Evolutionary conservation across 2,113 vertebrate genomes (phyloP).

Genomic region (Delphinapterus leucas): DNA sequence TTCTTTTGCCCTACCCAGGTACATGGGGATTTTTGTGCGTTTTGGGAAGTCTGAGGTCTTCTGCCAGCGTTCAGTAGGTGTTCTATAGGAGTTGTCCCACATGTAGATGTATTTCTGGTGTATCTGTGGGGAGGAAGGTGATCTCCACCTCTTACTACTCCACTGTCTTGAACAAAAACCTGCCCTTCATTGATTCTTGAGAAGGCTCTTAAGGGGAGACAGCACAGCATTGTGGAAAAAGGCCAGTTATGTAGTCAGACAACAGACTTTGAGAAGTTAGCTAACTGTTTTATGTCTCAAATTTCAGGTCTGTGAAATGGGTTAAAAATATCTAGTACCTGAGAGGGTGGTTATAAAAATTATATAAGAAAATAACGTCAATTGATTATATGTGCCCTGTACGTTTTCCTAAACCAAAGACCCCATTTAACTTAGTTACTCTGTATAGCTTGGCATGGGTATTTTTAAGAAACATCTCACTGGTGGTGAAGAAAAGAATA

Average conservation of each 20-base stretch:
- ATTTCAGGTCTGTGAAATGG: not conserved
- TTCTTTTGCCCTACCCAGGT: too few species aligned
- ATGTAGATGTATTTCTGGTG: too few species aligned
- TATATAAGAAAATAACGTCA: not conserved
- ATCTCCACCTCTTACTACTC: too few species aligned
- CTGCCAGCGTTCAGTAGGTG: too few species aligned
- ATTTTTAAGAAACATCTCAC: not conserved
- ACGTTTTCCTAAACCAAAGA: not conserved
- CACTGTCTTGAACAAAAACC: too few species aligned
- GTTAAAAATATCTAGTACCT: not conserved
- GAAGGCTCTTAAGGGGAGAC: not conserved
- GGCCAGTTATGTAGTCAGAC: not conserved
- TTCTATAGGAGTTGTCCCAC: too few species aligned
- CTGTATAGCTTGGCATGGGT: not conserved
- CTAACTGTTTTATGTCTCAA: not conserved
- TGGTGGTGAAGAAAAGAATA: not conserved
- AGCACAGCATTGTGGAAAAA: not conserved
- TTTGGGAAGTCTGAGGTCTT: too few species aligned
- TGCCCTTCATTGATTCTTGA: not conserved
- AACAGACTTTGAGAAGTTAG: not conserved
- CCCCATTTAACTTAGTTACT: not conserved
- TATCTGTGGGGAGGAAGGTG: too few species aligned
- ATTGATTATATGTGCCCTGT: not conserved
- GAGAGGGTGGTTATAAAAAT: not conserved
- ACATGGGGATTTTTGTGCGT: too few species aligned